Percentiles rank a stretch among this genome's conserved stretches.
These are phyloP conservation scores for Druon quercuslanigerum DNA, from an alignment of 1,140 invertebrate genomes.

Conservation along the genomic window DNA sequence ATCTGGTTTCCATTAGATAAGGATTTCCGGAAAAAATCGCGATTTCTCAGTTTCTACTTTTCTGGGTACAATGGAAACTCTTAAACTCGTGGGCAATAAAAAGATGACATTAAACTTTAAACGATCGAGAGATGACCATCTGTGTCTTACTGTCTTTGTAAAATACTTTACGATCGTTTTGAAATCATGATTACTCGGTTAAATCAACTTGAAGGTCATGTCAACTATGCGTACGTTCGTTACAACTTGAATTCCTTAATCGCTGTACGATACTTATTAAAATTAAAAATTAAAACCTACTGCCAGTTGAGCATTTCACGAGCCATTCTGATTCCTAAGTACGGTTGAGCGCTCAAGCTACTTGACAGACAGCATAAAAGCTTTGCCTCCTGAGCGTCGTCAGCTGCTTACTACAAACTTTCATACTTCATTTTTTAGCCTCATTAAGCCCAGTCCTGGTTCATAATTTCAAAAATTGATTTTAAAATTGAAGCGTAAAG, in stretches of 20 bases:
- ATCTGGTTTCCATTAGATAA: background rate
- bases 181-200: background rate
- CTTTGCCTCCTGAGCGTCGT: background rate
- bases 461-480: too few species aligned
- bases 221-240: constrained; percentile 14
- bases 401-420: constrained; percentile 4
- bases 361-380: background rate
- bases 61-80: background rate
- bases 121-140: background rate
- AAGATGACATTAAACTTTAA: background rate
- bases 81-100: background rate
- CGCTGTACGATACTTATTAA: background rate
- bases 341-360: background rate
- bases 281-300: background rate
- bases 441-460: background rate
- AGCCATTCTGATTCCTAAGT: background rate
- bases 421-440: background rate
- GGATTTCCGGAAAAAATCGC: background rate
- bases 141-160: background rate
- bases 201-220: constrained; percentile 15
- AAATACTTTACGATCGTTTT: constrained; percentile 23
- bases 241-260: constrained; percentile 4
- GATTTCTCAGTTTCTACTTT: background rate
- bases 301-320: background rate
- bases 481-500: too few species aligned